phyloP scores from a whole-genome alignment of 2,797 vertebrate species.

The Mormyrops attenuatus region DNA sequence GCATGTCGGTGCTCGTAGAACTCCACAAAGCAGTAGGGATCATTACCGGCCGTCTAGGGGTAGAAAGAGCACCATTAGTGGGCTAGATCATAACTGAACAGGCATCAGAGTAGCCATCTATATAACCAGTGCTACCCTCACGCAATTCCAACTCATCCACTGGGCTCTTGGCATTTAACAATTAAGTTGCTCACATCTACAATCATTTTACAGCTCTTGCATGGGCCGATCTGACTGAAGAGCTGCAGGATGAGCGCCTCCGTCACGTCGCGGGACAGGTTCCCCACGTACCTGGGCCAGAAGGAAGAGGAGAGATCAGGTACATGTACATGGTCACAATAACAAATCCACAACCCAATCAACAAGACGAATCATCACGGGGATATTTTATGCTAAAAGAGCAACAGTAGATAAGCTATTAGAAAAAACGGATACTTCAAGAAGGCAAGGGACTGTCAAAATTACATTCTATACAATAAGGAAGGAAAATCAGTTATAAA shows the following conservation, averaged over 20 bases:
- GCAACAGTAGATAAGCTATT: not conserved
- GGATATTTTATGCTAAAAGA: not conserved
- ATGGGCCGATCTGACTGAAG: constrained; percentile 89
- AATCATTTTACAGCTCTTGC: constrained; percentile 98
- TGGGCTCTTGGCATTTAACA: not conserved
- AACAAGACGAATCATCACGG: not conserved
- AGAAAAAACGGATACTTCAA: not conserved
- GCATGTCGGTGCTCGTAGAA: constrained; percentile 77
- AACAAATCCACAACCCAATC: not conserved
- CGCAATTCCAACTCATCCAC: not conserved
- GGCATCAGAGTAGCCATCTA: not conserved
- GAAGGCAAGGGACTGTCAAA: constrained; percentile 14
- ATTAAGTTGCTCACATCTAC: constrained; percentile 76
- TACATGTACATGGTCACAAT: not conserved
- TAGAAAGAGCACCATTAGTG: not conserved
- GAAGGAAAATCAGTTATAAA: not conserved
- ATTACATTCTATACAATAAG: not conserved
- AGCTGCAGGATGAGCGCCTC: constrained; percentile 90
- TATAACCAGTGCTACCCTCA: not conserved
- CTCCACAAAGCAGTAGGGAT: constrained; percentile 78
- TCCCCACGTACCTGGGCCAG: constrained; percentile 78
- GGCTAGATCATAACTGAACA: not conserved
- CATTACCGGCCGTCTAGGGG: constrained; percentile 70
- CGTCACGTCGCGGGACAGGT: constrained; percentile 88
- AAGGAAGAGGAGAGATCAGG: constrained; percentile 18